phyloP scores from a whole-genome alignment of 2,888 invertebrate species.

The Pseudoips prasinana region DNA sequence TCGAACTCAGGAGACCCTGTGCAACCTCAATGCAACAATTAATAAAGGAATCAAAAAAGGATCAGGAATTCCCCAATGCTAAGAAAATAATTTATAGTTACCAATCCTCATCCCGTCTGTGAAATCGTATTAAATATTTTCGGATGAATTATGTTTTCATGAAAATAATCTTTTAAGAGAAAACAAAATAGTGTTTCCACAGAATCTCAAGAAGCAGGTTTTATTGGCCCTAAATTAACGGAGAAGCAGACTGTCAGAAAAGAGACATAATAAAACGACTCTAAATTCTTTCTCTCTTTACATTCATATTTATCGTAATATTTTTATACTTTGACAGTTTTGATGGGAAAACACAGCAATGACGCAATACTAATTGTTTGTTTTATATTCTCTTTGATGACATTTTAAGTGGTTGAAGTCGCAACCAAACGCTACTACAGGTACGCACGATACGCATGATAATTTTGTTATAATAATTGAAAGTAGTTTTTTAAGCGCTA shows the following conservation, averaged over 20 bases:
- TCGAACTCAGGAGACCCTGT: slow-evolving; percentile 10
- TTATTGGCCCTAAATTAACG: slow-evolving; percentile 32
- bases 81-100: slow-evolving; percentile 16
- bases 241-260: slow-evolving; percentile 36
- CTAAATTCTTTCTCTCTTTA: too few species aligned
- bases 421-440: too few species aligned
- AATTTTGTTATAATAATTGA: too few species aligned
- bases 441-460: too few species aligned
- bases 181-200: slow-evolving; percentile 24
- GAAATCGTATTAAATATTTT: slow-evolving; percentile 28
- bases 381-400: too few species aligned
- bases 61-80: slow-evolving; percentile 10
- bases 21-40: slow-evolving; percentile 15
- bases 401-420: too few species aligned
- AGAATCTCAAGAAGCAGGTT: slow-evolving; percentile 9
- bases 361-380: too few species aligned
- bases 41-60: slow-evolving; percentile 3
- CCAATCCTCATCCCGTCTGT: slow-evolving; percentile 18
- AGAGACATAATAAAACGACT: slow-evolving; percentile 31
- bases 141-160: slow-evolving; percentile 36
- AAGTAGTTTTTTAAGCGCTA: too few species aligned
- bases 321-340: too few species aligned
- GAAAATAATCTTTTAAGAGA: slow-evolving; percentile 25
- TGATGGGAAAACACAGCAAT: too few species aligned
- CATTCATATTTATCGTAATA: too few species aligned